A percentile compares a stretch with the other conserved stretches of the same genome.
Evolutionary conservation across 1,140 invertebrate species (phyloP).

Genomic region (Drosophila albomicans): DNA sequence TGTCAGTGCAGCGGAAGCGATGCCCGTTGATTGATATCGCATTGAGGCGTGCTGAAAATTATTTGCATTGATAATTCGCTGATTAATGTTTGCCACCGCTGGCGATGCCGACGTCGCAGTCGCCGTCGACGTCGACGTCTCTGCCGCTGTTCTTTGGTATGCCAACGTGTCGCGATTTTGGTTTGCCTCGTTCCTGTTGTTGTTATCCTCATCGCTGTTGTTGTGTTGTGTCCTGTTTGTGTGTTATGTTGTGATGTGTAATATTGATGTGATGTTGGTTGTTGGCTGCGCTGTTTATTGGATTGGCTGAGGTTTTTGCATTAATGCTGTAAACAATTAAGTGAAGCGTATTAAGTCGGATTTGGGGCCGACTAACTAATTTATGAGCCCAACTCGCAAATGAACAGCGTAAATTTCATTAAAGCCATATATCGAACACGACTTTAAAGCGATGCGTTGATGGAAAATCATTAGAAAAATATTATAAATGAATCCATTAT

Average conservation of each 20-base stretch:
- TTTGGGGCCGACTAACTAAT: constrained; percentile 75
- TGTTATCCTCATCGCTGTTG: constrained; percentile 25
- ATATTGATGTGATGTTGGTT: constrained; percentile 63
- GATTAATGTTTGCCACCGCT: constrained; percentile 79
- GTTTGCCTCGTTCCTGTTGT: constrained; percentile 45
- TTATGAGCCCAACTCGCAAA: constrained; percentile 48
- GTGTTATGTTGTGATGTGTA: constrained; percentile 56
- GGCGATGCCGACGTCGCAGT: constrained; percentile 23
- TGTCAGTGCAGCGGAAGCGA: constrained; percentile 73
- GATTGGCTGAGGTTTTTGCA: constrained; percentile 77
- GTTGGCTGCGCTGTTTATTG: constrained; percentile 67
- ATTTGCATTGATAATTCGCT: constrained; percentile 83
- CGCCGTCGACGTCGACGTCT: constrained; percentile 1
- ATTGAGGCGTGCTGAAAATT: constrained; percentile 82
- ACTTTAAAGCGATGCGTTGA: constrained; percentile 18
- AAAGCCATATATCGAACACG: background rate
- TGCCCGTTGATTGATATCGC: constrained; percentile 82
- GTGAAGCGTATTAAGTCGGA: constrained; percentile 79
- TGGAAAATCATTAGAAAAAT: constrained; percentile 64
- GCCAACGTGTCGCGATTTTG: constrained; percentile 68
- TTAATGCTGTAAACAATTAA: constrained; percentile 83
- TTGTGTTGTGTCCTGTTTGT: constrained; percentile 23
- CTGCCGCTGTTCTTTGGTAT: constrained; percentile 29
- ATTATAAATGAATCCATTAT: constrained; percentile 70
- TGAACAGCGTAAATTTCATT: constrained; percentile 21